phyloP scores from a whole-genome alignment of 2,113 vertebrate species.

The Danio rerio region GRCz12tu NC_133191.1:4233001-4233500 shows the following conservation, averaged over 20 bases:
- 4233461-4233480: too few relatives aligned
- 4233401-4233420: neutral
- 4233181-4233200: slow-evolving; percentile 63
- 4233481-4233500: too few relatives aligned
- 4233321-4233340: slow-evolving; percentile 76
- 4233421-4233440: too few relatives aligned
- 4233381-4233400: slow-evolving; percentile 64
- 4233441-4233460: too few relatives aligned
- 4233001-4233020: too few relatives aligned
- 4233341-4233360: slow-evolving; percentile 77
- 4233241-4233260: slow-evolving; percentile 72
- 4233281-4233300: slow-evolving; percentile 75
- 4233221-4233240: slow-evolving; percentile 76
- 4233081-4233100: too few relatives aligned
- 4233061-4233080: too few relatives aligned
- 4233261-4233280: slow-evolving; percentile 73
- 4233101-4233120: too few relatives aligned
- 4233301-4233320: slow-evolving; percentile 77
- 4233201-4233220: slow-evolving; percentile 73
- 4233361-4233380: slow-evolving; percentile 58
- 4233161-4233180: slow-evolving; percentile 72
- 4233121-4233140: too few relatives aligned
- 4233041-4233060: too few relatives aligned
- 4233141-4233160: slow-evolving; percentile 68
- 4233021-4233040: too few relatives aligned